These are phyloP conservation scores for Aradus depressus DNA, from an alignment of 2,888 invertebrate species.

Conservation along the genomic window DNA sequence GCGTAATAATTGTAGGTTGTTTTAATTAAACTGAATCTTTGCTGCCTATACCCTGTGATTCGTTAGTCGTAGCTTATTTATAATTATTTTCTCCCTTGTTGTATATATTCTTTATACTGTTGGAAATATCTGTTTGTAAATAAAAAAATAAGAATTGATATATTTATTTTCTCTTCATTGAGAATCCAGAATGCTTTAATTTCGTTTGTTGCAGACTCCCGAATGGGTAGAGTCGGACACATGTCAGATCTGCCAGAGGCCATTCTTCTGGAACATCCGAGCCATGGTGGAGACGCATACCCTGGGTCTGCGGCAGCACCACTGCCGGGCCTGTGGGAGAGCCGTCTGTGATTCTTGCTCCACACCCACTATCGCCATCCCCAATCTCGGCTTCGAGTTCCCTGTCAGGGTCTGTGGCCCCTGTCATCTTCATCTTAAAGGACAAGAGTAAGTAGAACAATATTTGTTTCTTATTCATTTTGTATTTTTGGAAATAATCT, in stretches of 20 bases:
- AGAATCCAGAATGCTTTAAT: background rate
- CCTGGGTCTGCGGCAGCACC: constrained; percentile 80
- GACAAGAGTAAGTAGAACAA: constrained; percentile 69
- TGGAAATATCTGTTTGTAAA: too few relatives aligned
- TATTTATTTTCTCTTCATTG: background rate
- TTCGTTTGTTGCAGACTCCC: constrained; percentile 52
- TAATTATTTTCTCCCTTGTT: too few relatives aligned
- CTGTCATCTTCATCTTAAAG: constrained; percentile 72
- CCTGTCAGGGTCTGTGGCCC: constrained; percentile 90
- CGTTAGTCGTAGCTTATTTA: too few relatives aligned
- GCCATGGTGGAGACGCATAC: constrained; percentile 98
- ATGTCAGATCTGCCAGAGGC: constrained; percentile 87
- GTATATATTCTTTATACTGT: too few relatives aligned
- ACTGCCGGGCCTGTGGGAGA: constrained; percentile 87
- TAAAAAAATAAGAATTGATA: background rate
- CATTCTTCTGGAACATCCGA: constrained; percentile 98
- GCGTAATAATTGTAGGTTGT: background rate
- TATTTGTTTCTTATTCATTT: too few relatives aligned
- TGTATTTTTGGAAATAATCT: too few relatives aligned
- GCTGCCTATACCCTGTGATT: too few relatives aligned
- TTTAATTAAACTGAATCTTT: too few relatives aligned
- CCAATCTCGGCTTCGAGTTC: constrained; percentile 96
- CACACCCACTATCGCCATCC: constrained; percentile 75
- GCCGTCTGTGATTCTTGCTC: constrained; percentile 93
- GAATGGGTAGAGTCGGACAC: constrained; percentile 90